Percentiles rank a stretch among this genome's conserved stretches.
Conservation (phyloP, 1,140 invertebrate genomes). For the Rhagoletis pomonella region DNA sequence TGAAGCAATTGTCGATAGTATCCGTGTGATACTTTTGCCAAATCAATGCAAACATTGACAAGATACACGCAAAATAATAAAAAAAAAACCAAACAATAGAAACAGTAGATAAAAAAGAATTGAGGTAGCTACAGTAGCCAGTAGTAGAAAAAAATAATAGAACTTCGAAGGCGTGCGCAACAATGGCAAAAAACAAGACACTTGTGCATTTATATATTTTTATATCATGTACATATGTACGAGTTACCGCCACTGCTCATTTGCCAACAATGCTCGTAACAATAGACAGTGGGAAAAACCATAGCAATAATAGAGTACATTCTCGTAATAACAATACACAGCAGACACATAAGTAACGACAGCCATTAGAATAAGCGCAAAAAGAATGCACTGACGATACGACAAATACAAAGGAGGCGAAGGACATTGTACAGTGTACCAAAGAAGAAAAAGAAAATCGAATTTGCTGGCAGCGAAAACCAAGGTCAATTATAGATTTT, state of each 20-base stretch:
- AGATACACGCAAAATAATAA: not conserved
- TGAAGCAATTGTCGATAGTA: too few species aligned
- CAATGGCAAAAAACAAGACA: not conserved
- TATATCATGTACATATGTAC: too few species aligned
- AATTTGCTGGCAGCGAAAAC: too few species aligned
- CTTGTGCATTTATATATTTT: too few species aligned
- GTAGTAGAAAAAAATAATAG: too few species aligned
- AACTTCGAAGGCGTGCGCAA: not conserved
- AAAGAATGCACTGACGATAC: not conserved
- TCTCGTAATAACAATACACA: not conserved
- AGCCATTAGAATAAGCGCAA: not conserved
- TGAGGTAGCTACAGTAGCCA: too few species aligned
- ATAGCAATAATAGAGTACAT: not conserved
- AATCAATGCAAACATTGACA: not conserved
- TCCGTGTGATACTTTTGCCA: not conserved
- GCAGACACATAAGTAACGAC: not conserved
- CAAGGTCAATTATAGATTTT: too few species aligned
- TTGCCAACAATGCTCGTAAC: not conserved
- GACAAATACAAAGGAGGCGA: not conserved
- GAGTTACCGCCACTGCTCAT: not conserved
- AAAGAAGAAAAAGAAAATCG: too few species aligned
- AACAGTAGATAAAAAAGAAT: too few species aligned
- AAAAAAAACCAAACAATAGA: not conserved
- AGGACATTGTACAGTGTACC: not conserved
- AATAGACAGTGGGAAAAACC: constrained; percentile 23